Evolutionary conservation across 2,797 vertebrate genomes (phyloP), one percentile per base, ranked within the genome.

Genomic region (Cephalopachus bancanus): DNA sequence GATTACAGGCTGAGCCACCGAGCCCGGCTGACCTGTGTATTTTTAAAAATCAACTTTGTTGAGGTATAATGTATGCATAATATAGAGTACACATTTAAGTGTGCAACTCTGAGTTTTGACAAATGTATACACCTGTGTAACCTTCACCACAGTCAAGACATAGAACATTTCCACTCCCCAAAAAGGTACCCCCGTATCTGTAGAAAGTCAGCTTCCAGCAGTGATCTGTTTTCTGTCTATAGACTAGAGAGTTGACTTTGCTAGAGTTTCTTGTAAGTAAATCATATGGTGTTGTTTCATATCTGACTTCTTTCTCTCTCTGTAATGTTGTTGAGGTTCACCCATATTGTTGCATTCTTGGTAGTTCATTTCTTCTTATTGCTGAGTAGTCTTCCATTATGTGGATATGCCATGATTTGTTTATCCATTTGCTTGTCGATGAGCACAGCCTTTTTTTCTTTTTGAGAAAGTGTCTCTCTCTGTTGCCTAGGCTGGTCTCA

Each of bases 1-100:
- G 3, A 37, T 37, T 37, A 37, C 37, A 37, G 37, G 37, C 37
- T 37, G 37, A 37, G 37, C 37, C 37, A 37, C 37, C 37, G 37
- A 37, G 37, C 37, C 37, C 37, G 37, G 37, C 37, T 37, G 37
- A 37, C 37, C 37, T 37, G 37, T 37, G 26, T 49, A 49, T 57
- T 93, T 85, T 78, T 69, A 69, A 86, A 78, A 62, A 44, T n/a
- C 69, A 92, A 28, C 64, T 86, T 69, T 87, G n/a, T 16, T 51
- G 60, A 91, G 30, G 28, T 89, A 28, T 62, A 83, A 80, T 86
- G 79, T 79, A n/a, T 16, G 17, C 22, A 15, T 75, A 49, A 57
- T 71, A 19, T 79, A n/a, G 33, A 30, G 28, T 6, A 22, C 11
- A 72, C 33, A 65, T 78, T 24, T 86, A 62, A 92, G 3, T 75